Percentiles rank a stretch among this genome's conserved stretches.
phyloP scores from a whole-genome alignment of 2,888 invertebrate genomes.

The Sturmia bella region DNA sequence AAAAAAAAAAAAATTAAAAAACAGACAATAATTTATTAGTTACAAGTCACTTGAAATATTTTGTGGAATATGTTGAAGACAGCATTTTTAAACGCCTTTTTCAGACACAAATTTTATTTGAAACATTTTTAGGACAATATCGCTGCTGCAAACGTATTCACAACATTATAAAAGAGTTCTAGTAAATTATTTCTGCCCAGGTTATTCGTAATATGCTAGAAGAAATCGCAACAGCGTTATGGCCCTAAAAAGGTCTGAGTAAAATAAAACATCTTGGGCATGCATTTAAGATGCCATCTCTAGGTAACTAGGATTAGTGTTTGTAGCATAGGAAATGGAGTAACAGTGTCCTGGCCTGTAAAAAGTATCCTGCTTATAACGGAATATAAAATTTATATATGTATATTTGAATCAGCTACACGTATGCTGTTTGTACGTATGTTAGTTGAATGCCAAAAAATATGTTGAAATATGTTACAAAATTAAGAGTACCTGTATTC shows the following conservation, averaged over 20 bases:
- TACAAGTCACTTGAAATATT: constrained; percentile 22
- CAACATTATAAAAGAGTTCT: too few species aligned
- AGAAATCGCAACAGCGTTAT: too few species aligned
- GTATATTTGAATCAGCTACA: background rate
- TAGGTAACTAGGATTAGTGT: too few species aligned
- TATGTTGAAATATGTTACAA: constrained; percentile 76
- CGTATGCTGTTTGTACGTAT: background rate
- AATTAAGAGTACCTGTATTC: constrained; percentile 91
- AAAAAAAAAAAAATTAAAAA: constrained; percentile 26
- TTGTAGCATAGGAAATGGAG: background rate
- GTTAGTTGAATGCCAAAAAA: constrained; percentile 4
- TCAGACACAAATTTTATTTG: too few species aligned
- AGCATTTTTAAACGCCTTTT: too few species aligned
- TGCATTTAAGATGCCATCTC: too few species aligned
- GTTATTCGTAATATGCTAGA: too few species aligned
- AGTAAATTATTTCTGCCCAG: too few species aligned
- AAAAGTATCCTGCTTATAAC: constrained; percentile 35
- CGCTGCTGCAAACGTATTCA: too few species aligned
- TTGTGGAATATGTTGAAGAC: background rate
- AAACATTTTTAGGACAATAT: too few species aligned
- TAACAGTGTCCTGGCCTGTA: constrained; percentile 7
- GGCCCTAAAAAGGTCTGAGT: too few species aligned
- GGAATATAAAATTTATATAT: constrained; percentile 28
- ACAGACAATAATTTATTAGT: constrained; percentile 18
- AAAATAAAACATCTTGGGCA: too few species aligned